Conservation (phyloP, 2,797 vertebrate genomes). For the Peromyscus eremicus region DNA sequence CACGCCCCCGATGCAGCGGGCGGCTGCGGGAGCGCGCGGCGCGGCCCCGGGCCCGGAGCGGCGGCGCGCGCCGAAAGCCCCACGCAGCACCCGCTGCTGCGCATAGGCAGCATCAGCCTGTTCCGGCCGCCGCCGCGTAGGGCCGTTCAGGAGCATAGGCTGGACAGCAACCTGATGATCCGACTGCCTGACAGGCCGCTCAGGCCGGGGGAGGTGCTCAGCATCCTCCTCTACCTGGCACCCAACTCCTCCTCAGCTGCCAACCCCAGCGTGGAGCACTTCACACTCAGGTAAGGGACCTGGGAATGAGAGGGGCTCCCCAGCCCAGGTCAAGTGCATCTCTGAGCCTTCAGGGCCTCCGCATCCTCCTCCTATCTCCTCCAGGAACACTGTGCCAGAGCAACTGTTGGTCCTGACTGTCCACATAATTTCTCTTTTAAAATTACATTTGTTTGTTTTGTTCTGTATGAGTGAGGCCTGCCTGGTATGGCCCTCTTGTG, state of each 20-base stretch:
- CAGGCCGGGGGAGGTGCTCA: slow-evolving; percentile 95
- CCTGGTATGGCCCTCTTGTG: background rate
- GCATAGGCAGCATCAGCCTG: slow-evolving; percentile 97
- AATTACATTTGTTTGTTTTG: background rate
- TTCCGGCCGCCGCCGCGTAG: slow-evolving; percentile 92
- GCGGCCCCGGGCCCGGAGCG: slow-evolving; percentile 40
- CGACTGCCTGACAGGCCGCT: slow-evolving; percentile 95
- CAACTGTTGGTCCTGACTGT: background rate
- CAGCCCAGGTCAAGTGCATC: background rate
- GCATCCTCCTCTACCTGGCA: slow-evolving; percentile 94
- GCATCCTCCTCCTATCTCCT: background rate
- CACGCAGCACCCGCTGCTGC: slow-evolving; percentile 96
- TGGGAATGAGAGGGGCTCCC: background rate
- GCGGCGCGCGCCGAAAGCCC: slow-evolving; percentile 91
- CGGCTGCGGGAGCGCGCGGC: slow-evolving; percentile 90
- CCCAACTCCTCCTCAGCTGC: slow-evolving; percentile 93
- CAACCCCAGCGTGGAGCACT: slow-evolving; percentile 96
- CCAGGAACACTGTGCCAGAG: background rate
- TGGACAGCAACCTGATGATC: slow-evolving; percentile 96
- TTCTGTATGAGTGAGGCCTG: background rate
- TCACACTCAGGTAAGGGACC: slow-evolving; percentile 94
- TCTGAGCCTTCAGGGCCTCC: background rate
- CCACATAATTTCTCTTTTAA: background rate
- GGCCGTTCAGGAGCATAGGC: slow-evolving; percentile 94
- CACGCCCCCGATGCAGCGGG: slow-evolving; percentile 91